Evolutionary conservation across 2,113 vertebrate genomes (phyloP), one percentile per base, ranked within the genome.

Genomic region (Ammodytes marinus): DNA sequence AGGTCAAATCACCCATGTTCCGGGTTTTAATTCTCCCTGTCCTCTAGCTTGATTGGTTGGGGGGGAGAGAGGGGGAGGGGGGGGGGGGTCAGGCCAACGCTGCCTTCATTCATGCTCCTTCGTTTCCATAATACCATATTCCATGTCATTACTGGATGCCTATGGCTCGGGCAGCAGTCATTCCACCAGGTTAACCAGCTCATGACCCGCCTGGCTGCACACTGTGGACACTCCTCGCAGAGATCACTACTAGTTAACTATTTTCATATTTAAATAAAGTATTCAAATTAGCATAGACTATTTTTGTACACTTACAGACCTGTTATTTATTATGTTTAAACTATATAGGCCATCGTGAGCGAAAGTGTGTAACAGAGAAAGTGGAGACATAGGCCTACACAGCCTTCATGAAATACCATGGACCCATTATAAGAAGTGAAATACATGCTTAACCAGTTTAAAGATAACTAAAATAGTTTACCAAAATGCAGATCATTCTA

Each of bases 91-190:
- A 15, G 1, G 3, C 53, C 15, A 0, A 10, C 19, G 43, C 4
- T 27, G 43, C 4, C 10, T 52, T 77, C 35, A 76, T 82, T 82
- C 66, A 88, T 79, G 1, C 1, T 46, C 42, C 54, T 54, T 80
- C n/a, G 80, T 86, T 88, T 90, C 74, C 86, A 85, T 78, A 86
- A 82, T 42, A 15, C 19, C 59, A 80, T 83, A 64, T 73, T 69
- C 58, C 49, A 50, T 85, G 69, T 72, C 79, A 82, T 69, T 66
- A 42, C 3, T 66, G 57, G 39, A 79, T 80, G 2, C 70, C 52
- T 92, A 85, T 91, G 91, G 82, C 65, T 77, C 55, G 52, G 50
- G n/a, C 45, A 9, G 27, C 76, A 67, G 80, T 72, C 67, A 67
- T 19, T 74, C 57, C 77, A 37, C 46, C 65, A 43, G 67, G 58